Evolutionary conservation across 1,140 invertebrate genomes (phyloP).

Genomic region (Drosophila repleta): DNA sequence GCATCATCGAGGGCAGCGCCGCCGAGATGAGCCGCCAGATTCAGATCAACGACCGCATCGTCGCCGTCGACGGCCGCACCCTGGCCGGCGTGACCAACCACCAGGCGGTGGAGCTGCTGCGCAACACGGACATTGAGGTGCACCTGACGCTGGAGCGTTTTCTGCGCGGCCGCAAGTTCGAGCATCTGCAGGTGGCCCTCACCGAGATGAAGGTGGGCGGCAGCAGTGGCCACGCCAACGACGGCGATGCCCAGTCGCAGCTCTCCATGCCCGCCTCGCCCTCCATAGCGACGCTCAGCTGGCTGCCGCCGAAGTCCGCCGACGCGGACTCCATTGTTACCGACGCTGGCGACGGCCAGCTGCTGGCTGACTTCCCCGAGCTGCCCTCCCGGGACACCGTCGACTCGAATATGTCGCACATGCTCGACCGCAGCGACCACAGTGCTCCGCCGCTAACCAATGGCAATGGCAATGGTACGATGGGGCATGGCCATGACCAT

Average conservation of each 20-base stretch:
- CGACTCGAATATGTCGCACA: conserved; percentile 85
- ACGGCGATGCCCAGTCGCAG: conserved; percentile 85
- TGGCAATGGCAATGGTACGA: conserved; percentile 20
- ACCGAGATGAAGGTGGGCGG: conserved; percentile 86
- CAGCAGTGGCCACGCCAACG: conserved; percentile 39
- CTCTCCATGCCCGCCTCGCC: conserved; percentile 87
- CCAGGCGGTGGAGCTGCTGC: conserved; percentile 93
- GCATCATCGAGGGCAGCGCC: conserved; percentile 95
- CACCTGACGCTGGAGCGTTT: conserved; percentile 93
- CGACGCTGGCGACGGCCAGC: conserved; percentile 76
- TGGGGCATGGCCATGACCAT: conserved; percentile 43
- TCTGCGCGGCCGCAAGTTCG: conserved; percentile 93
- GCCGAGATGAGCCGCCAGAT: conserved; percentile 95
- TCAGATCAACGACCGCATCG: conserved; percentile 95
- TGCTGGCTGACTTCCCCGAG: conserved; percentile 86
- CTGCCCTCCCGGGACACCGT: conserved; percentile 88
- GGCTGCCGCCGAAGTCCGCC: conserved; percentile 86
- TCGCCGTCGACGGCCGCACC: conserved; percentile 92
- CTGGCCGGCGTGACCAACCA: conserved; percentile 94
- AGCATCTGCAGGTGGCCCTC: conserved; percentile 93
- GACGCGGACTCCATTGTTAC: conserved; percentile 86
- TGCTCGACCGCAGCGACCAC: conserved; percentile 81
- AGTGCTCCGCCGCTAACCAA: conserved; percentile 54
- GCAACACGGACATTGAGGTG: conserved; percentile 93
- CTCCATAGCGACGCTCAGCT: conserved; percentile 90